These are phyloP conservation scores for Spea multiplicata DNA, from an alignment of 2,113 vertebrate species.

Conservation along the genomic window DNA sequence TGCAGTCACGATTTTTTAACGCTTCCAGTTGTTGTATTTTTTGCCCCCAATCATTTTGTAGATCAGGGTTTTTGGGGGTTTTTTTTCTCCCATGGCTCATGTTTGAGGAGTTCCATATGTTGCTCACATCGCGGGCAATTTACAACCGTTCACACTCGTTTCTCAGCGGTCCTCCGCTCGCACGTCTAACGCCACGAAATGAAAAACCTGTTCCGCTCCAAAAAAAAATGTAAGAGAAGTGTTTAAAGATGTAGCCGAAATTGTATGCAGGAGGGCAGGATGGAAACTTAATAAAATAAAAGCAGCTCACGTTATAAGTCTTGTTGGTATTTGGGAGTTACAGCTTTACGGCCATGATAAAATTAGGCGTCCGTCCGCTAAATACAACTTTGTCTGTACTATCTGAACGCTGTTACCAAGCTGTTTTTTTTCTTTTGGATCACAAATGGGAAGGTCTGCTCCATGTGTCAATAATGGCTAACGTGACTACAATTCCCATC, in stretches of 20 bases:
- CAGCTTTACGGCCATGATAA: too few species aligned
- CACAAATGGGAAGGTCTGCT: too few species aligned
- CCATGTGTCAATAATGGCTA: too few species aligned
- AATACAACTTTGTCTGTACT: too few species aligned
- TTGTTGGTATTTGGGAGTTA: slow-evolving; percentile 2
- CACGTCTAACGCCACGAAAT: slow-evolving; percentile 28
- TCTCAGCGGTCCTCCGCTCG: slow-evolving; percentile 35
- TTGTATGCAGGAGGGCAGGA: slow-evolving; percentile 14
- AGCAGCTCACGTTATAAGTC: background rate
- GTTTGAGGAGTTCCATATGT: slow-evolving; percentile 39
- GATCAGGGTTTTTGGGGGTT: background rate
- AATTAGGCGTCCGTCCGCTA: too few species aligned
- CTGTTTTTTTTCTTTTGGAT: too few species aligned
- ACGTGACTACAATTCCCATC: too few species aligned
- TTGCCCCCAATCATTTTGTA: slow-evolving; percentile 10
- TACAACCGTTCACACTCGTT: slow-evolving; percentile 29
- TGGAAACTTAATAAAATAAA: slow-evolving; percentile 13
- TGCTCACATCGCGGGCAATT: slow-evolving; percentile 21
- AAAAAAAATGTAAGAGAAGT: slow-evolving; percentile 17
- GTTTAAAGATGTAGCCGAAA: slow-evolving; percentile 29
- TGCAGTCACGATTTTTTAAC: too few species aligned
- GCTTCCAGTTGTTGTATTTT: background rate
- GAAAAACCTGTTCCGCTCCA: slow-evolving; percentile 28
- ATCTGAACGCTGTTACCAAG: too few species aligned
- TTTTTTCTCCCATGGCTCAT: slow-evolving; percentile 12